phyloP scores from a whole-genome alignment of 1,140 invertebrate genomes.

The Drosophila lacertosa region DNA sequence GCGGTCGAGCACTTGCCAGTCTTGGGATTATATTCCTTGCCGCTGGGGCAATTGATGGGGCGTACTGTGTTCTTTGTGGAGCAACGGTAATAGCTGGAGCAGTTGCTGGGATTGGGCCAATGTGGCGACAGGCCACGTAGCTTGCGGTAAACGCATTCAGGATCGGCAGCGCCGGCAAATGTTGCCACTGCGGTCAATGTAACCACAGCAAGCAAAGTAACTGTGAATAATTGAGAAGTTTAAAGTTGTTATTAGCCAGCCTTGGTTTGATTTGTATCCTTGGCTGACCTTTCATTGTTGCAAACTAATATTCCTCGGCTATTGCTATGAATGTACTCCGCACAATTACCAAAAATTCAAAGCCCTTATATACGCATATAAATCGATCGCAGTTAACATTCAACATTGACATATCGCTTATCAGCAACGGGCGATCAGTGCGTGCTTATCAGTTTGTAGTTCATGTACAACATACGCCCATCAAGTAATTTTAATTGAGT shows the following conservation, averaged over 20 bases:
- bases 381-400: constrained; percentile 9
- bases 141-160: constrained; percentile 74
- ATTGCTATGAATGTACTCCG: constrained; percentile 61
- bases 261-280: not conserved
- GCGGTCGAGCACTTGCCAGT: constrained; percentile 60
- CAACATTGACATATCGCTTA: constrained; percentile 21
- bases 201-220: constrained; percentile 71
- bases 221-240: constrained; percentile 29
- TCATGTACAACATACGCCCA: constrained; percentile 57
- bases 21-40: constrained; percentile 70
- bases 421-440: constrained; percentile 27
- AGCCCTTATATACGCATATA: constrained; percentile 58
- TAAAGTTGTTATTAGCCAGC: not conserved
- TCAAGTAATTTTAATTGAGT: constrained; percentile 62
- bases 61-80: constrained; percentile 58
- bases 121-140: constrained; percentile 60
- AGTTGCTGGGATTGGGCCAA: constrained; percentile 71
- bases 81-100: constrained; percentile 70
- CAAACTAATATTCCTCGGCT: constrained; percentile 61
- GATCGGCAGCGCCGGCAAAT: constrained; percentile 63
- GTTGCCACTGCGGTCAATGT: constrained; percentile 54
- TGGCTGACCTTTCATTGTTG: constrained; percentile 65
- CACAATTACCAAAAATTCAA: constrained; percentile 55
- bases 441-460: constrained; percentile 36
- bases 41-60: constrained; percentile 53